These are phyloP conservation scores for Lutjanus argentimaculatus DNA, from an alignment of 2,797 vertebrate species.

Conservation along the genomic window DNA sequence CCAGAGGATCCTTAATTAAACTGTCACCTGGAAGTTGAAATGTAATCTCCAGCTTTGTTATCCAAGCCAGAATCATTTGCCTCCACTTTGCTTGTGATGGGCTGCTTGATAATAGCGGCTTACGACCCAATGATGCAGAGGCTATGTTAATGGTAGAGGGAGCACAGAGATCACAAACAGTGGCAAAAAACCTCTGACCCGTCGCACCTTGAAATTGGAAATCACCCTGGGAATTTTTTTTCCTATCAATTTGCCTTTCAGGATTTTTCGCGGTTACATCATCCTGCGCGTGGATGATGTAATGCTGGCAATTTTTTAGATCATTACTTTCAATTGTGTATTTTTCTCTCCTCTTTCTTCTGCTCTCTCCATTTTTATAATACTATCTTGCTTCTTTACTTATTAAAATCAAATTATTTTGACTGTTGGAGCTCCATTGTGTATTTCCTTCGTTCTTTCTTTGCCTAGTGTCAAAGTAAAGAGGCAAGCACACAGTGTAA, in stretches of 20 bases:
- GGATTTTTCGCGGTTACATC: constrained; percentile 23
- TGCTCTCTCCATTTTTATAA: not conserved
- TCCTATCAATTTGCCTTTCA: constrained; percentile 16
- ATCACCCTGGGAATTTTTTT: constrained; percentile 20
- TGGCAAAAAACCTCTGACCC: constrained; percentile 56
- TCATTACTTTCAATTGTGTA: not conserved
- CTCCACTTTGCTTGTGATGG: constrained; percentile 79
- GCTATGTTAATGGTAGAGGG: constrained; percentile 66
- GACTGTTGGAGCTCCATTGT: constrained; percentile 9
- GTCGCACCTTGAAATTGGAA: constrained; percentile 72
- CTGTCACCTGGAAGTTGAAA: constrained; percentile 89
- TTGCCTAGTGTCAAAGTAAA: constrained; percentile 44
- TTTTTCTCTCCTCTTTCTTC: constrained; percentile 5
- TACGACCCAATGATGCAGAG: constrained; percentile 63
- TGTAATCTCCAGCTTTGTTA: constrained; percentile 86
- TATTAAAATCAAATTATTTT: not conserved
- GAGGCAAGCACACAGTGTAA: constrained; percentile 38
- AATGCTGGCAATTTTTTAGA: constrained; percentile 9
- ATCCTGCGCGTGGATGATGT: constrained; percentile 43
- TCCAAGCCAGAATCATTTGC: constrained; percentile 85
- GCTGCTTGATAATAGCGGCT: constrained; percentile 77
- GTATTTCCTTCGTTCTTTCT: constrained; percentile 14
- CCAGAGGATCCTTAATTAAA: constrained; percentile 88
- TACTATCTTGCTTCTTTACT: not conserved
- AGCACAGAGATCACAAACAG: constrained; percentile 61